Base-by-base conservation (phyloP, 2,888 invertebrate species). In the Scrobipalpa atriplicella region DNA sequence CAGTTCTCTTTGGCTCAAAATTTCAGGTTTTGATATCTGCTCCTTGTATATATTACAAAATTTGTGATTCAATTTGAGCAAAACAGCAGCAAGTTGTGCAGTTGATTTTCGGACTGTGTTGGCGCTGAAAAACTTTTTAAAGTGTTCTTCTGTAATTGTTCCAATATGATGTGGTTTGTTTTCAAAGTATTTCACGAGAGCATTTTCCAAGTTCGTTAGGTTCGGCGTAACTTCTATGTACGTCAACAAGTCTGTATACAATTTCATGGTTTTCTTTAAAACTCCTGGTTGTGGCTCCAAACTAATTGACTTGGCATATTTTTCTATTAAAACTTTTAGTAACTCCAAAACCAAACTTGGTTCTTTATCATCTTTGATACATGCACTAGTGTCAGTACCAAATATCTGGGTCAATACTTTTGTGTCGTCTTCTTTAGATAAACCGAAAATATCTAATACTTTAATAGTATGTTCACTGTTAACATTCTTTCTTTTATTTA, bases 131-230 rank as follows among this genome's bases (percentile, higher is more conserved):
- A 94, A 90, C 62, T 89, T 87, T 70, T 86, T 85, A 70, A 94
- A 95, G 66, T 94, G 84, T 66, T 94, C 88, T n/a, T 82, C 82
- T 16, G 90, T 83, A 11, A 96, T 79, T 16, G 83, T 78, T 13
- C 83, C 78, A 5, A 95, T 89, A 74, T 90, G 92, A 75, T 95
- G 94, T 51, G 96, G 95, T 85, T 94, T 95, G 64, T 86, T 88
- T 68, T 92, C 81, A 18, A 96, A 88, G 79, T 95, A 96, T 68
- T 86, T 81, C 11, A 90, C 78, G 10, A 96, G 78, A 1, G 93
- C 82, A 6, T 81, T 83, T 72, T 95, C 95, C 73, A 96, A 83
- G 56, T 81, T 84, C 3, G 92, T 92, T 29, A 94, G 77, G 75
- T 94, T 93, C 11, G 87, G 80, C 16, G 83, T 89, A 0, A 83